Evolutionary conservation across 1,140 invertebrate genomes (phyloP).

Genomic region (Drosophila arawakana): DNA sequence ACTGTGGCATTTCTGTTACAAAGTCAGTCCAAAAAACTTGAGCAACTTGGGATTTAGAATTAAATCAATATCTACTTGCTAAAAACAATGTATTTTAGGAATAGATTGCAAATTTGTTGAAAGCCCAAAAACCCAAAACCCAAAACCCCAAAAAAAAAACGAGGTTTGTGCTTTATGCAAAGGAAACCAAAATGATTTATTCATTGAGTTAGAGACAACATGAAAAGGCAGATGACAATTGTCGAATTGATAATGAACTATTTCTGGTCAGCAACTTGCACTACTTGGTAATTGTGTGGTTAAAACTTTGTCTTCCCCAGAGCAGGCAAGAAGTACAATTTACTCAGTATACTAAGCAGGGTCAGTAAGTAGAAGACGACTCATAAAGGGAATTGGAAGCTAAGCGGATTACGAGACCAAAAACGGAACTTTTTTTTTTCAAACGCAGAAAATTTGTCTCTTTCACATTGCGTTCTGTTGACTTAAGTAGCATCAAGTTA

Average conservation of each 20-base stretch:
- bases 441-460: slow-evolving; percentile 60
- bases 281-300: slow-evolving; percentile 38
- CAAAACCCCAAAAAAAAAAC: neutral
- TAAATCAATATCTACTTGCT: neutral
- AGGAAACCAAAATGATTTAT: slow-evolving; percentile 33
- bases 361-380: neutral
- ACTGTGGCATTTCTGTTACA: no score
- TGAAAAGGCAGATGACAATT: slow-evolving; percentile 23
- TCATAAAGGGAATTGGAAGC: neutral
- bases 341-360: neutral
- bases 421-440: slow-evolving; percentile 46
- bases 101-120: slow-evolving; percentile 4
- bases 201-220: slow-evolving; percentile 16
- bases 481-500: slow-evolving; percentile 76
- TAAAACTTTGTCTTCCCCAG: slow-evolving; percentile 20
- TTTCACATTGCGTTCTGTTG: slow-evolving; percentile 43
- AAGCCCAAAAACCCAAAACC: neutral
- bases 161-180: slow-evolving; percentile 11
- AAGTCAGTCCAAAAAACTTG: no score
- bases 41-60: no score
- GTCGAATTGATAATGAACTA: slow-evolving; percentile 42
- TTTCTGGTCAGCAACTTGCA: slow-evolving; percentile 32
- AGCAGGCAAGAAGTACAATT: neutral
- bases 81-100: neutral
- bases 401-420: slow-evolving; percentile 71